Conservation (phyloP, 2,113 vertebrate genomes). For the Hemiprocne comata region DNA sequence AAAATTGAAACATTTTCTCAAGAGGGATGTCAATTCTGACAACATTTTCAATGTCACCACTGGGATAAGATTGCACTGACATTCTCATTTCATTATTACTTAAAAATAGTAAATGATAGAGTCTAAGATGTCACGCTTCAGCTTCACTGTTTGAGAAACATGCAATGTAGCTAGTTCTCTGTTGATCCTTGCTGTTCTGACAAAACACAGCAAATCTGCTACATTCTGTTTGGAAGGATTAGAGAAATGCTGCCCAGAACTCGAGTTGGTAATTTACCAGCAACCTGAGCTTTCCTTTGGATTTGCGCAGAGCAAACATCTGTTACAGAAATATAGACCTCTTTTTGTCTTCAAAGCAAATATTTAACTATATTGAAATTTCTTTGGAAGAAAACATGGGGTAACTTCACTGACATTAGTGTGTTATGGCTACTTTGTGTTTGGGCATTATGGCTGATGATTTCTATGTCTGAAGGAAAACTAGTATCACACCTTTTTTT, state of each 20-base stretch:
- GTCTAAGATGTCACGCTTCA: not conserved
- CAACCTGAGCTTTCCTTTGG: not conserved
- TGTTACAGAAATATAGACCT: not conserved
- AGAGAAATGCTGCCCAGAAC: not conserved
- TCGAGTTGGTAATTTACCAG: constrained; percentile 21
- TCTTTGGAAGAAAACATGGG: not conserved
- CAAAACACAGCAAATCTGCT: constrained; percentile 31
- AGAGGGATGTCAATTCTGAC: not conserved
- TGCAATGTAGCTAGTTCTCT: not conserved
- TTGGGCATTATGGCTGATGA: not conserved
- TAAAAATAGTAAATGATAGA: not conserved
- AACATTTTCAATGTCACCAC: not conserved
- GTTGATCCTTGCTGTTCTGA: constrained; percentile 28
- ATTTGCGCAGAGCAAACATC: not conserved
- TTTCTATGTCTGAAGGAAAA: not conserved
- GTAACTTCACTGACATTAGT: not conserved
- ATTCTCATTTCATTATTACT: not conserved
- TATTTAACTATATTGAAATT: not conserved
- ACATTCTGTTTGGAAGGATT: not conserved
- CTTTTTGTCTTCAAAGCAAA: not conserved
- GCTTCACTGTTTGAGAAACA: not conserved
- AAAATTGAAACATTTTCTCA: not conserved
- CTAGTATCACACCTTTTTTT: not conserved
- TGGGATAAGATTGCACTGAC: not conserved
- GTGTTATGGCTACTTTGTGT: not conserved